These are phyloP conservation scores for Sturnus vulgaris DNA, from an alignment of 2,113 vertebrate species.

Conservation along the genomic window DNA sequence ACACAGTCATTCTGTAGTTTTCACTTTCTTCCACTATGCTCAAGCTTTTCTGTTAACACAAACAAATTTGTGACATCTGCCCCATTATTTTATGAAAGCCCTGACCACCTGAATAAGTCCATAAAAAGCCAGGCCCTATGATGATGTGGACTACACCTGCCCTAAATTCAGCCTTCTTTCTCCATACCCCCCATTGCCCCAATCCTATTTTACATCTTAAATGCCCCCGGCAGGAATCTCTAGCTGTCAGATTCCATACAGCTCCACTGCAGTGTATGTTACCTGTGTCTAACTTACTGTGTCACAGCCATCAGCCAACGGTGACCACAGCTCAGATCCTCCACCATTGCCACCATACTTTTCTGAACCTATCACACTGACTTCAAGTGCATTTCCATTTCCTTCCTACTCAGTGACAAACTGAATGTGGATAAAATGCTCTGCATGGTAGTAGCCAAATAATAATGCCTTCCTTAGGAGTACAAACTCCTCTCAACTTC, in stretches of 20 bases:
- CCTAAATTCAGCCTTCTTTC: background rate
- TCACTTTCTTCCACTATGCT: background rate
- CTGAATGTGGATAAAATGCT: background rate
- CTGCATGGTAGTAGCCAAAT: background rate
- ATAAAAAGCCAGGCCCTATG: background rate
- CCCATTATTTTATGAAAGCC: background rate
- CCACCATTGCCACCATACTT: background rate
- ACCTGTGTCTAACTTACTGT: background rate
- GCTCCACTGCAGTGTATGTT: background rate
- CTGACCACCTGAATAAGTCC: background rate
- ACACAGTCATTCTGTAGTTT: background rate
- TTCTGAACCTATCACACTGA: background rate
- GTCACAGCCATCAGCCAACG: background rate
- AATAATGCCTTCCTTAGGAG: background rate
- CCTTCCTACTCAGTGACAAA: background rate
- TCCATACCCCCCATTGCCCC: accelerated
- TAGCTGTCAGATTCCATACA: background rate
- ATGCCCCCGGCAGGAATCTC: background rate
- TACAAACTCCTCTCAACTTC: background rate
- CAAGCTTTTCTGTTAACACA: background rate
- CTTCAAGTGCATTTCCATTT: background rate
- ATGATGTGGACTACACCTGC: background rate
- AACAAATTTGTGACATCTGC: background rate
- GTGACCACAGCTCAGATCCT: background rate
- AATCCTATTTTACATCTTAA: background rate